Conservation (phyloP, 2,888 invertebrate species). For the Lasioglossum morio region DNA sequence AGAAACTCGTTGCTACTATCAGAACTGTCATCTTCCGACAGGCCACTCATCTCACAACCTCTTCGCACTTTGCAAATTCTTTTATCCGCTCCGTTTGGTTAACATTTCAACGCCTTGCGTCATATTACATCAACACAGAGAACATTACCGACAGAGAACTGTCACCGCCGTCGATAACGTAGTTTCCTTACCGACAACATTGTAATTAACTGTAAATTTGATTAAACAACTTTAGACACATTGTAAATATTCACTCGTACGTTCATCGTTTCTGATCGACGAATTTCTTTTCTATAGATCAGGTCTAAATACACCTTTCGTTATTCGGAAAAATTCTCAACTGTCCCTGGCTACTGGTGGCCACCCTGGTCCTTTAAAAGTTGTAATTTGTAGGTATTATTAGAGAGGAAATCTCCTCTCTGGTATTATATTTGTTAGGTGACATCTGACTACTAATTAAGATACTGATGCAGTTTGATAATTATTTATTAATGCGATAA, state of each 20-base stretch:
- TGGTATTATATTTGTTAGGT: not conserved
- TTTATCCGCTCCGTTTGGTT: not conserved
- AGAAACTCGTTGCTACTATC: constrained; percentile 86
- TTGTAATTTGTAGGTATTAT: not conserved
- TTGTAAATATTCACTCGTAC: too few relatives aligned
- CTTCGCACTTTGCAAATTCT: not conserved
- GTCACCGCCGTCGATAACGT: too few relatives aligned
- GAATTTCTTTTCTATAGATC: too few relatives aligned
- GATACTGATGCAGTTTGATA: not conserved
- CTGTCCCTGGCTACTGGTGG: not conserved
- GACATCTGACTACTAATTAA: not conserved
- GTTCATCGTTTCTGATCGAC: too few relatives aligned
- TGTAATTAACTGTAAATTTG: too few relatives aligned
- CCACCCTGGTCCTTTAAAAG: not conserved
- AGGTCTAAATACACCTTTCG: too few relatives aligned
- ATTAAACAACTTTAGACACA: too few relatives aligned
- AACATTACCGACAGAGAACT: not conserved
- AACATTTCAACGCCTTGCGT: not conserved
- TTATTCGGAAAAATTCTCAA: not conserved
- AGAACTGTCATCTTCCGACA: constrained; percentile 78
- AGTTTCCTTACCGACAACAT: too few relatives aligned
- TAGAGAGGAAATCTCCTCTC: too few relatives aligned
- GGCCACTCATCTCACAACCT: constrained; percentile 40
- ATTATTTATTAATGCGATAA: not conserved
- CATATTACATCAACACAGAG: not conserved